A percentile compares a stretch with the other conserved stretches of the same genome.
phyloP scores from a whole-genome alignment of 2,113 vertebrate species.

The Lonchura striata region DNA sequence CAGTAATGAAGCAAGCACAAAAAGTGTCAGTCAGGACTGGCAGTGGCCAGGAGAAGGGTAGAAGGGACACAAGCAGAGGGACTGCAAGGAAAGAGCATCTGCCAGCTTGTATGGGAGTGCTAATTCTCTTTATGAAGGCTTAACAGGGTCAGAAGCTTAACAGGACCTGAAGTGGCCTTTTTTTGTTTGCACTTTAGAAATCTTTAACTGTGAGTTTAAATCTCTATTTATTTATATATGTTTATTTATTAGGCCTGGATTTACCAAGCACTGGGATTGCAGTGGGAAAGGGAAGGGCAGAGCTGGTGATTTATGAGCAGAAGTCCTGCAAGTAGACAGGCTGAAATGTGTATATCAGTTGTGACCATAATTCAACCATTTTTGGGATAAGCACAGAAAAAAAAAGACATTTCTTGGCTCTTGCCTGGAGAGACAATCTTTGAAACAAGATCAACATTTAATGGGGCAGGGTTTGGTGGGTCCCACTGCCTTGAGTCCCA shows the following conservation, averaged over 20 bases:
- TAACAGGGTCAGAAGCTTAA: neutral
- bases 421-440: neutral
- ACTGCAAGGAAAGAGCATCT: neutral
- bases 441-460: neutral
- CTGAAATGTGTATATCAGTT: rapidly evolving
- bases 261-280: neutral
- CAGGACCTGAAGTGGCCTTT: neutral
- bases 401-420: neutral
- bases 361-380: rapidly evolving
- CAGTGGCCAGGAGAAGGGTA: neutral
- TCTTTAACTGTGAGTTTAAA: neutral
- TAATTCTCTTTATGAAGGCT: neutral
- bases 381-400: neutral
- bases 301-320: neutral
- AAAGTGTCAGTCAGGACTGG: neutral
- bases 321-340: neutral
- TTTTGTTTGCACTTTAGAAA: neutral
- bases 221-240: neutral
- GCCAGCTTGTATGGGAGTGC: neutral
- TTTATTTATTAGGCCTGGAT: neutral
- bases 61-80: neutral
- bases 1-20: neutral
- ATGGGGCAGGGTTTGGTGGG: neutral
- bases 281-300: neutral
- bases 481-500: neutral